Evolutionary conservation across 2,888 invertebrate species (phyloP).

Genomic region (Drosophila maculinotata): DNA sequence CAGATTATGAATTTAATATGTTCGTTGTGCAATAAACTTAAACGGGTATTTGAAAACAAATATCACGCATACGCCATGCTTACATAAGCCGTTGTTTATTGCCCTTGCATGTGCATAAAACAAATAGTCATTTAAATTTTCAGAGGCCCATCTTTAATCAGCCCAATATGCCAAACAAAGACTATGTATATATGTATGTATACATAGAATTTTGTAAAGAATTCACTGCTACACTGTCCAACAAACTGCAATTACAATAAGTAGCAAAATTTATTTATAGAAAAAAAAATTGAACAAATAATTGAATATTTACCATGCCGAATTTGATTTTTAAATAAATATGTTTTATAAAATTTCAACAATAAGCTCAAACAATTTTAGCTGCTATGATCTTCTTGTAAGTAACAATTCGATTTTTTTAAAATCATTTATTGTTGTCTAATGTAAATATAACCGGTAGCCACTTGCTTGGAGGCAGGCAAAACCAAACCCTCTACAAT

Average conservation of each 20-base stretch:
- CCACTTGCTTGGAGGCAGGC: slow-evolving; percentile 23
- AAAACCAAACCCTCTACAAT: slow-evolving; percentile 3
- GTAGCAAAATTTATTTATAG: neutral
- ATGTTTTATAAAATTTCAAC: too few relatives aligned
- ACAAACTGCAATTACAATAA: neutral
- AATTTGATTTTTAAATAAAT: too few relatives aligned
- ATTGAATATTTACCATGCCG: too few relatives aligned
- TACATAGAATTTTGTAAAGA: too few relatives aligned
- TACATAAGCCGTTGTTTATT: neutral
- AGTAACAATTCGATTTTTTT: too few relatives aligned
- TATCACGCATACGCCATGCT: slow-evolving; percentile 17
- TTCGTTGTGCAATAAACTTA: neutral
- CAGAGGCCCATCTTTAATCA: neutral
- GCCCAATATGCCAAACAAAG: neutral
- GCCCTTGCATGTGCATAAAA: neutral
- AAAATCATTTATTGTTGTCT: slow-evolving; percentile 1
- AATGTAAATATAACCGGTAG: slow-evolving; percentile 34
- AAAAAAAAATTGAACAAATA: too few relatives aligned
- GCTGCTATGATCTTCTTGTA: too few relatives aligned
- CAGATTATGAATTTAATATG: too few relatives aligned
- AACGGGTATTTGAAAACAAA: too few relatives aligned
- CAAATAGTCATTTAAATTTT: neutral
- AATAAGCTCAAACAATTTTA: too few relatives aligned
- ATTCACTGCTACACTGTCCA: slow-evolving; percentile 7
- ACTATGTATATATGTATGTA: neutral